phyloP scores from a whole-genome alignment of 2,113 vertebrate species.

The Dicaeum eximium region DNA sequence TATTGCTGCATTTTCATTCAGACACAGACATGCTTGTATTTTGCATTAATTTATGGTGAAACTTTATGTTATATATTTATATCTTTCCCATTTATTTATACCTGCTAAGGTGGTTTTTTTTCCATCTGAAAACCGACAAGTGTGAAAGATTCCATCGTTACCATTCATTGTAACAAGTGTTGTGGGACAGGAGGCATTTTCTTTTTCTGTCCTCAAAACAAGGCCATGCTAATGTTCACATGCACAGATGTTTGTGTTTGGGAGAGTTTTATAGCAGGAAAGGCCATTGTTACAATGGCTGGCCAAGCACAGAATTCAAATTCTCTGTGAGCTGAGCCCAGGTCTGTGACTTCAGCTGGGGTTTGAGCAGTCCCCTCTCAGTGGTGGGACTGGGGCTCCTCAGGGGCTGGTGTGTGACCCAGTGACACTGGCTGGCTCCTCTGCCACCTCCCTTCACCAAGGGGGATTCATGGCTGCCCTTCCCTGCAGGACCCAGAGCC shows the following conservation, averaged over 20 bases:
- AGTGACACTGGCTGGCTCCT: background rate
- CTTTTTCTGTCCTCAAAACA: background rate
- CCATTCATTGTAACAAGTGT: background rate
- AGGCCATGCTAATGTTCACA: background rate
- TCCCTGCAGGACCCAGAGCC: background rate
- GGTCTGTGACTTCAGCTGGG: background rate
- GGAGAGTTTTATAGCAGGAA: background rate
- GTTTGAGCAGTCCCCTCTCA: background rate
- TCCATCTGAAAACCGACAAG: background rate
- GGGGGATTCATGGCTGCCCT: background rate
- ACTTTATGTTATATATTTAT: background rate
- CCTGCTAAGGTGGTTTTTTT: background rate
- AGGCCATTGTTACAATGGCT: background rate
- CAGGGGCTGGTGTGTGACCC: background rate
- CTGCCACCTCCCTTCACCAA: background rate
- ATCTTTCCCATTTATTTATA: background rate
- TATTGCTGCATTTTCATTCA: background rate
- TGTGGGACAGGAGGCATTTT: background rate
- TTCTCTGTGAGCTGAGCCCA: background rate
- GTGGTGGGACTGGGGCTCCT: background rate
- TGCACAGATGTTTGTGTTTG: background rate
- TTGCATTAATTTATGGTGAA: background rate
- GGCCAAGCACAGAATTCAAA: constrained; percentile 22
- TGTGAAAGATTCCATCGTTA: background rate
- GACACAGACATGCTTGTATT: background rate